These are phyloP conservation scores for Scaptomyza parva DNA, from an alignment of 2,888 invertebrate genomes.

Conservation along the genomic window DNA sequence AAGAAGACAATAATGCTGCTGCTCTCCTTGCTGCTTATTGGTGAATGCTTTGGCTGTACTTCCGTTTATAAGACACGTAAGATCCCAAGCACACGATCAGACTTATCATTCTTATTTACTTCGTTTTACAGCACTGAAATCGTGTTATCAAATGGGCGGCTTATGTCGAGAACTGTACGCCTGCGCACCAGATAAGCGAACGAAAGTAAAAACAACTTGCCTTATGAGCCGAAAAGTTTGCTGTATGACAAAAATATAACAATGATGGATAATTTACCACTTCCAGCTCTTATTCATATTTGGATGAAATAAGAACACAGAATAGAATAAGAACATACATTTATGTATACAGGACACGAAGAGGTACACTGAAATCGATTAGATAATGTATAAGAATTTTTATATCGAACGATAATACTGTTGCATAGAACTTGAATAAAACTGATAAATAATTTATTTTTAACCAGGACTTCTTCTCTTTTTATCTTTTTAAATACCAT, in stretches of 20 bases:
- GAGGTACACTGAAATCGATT: too few species aligned
- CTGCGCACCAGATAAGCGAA: not conserved
- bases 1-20: slow-evolving; percentile 8
- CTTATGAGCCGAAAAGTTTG: slow-evolving; percentile 20
- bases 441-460: too few species aligned
- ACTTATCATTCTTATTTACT: accelerated
- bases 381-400: too few species aligned
- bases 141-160: slow-evolving; percentile 11
- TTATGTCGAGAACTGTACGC: slow-evolving; percentile 12
- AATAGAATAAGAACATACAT: too few species aligned
- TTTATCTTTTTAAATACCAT: not conserved
- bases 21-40: slow-evolving; percentile 14
- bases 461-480: too few species aligned
- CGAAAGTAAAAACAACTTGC: slow-evolving; percentile 15
- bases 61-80: slow-evolving; percentile 8
- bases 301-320: not conserved
- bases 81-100: not conserved
- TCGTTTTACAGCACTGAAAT: slow-evolving; percentile 9
- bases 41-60: slow-evolving; percentile 12
- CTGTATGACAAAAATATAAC: slow-evolving; percentile 1
- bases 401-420: too few species aligned
- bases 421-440: too few species aligned
- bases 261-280: not conserved
- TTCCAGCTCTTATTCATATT: not conserved
- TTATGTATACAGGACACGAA: too few species aligned